Base-by-base conservation (phyloP, 2,113 vertebrate genomes). In the Hydrolagus affinis region DNA sequence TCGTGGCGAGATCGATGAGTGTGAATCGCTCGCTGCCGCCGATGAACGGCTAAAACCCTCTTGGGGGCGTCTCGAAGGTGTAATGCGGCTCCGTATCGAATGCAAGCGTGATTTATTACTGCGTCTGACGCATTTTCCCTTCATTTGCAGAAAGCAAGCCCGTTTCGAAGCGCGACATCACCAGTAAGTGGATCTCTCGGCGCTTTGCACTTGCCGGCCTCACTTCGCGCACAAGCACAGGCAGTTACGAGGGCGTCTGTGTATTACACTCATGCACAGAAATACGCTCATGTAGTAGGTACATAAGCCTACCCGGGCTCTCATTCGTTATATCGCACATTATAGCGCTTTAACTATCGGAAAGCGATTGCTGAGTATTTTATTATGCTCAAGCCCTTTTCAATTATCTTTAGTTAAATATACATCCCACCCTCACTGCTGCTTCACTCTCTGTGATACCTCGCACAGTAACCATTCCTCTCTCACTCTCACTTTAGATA, bases 81-180 rank as follows among this genome's bases (percentile, higher is more conserved):
- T 44, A 6, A 44, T 44, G 2, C 6, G 44, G 44, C 6, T 1
- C 44, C 6, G 6, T 44, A 44, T 1, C 44, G 6, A 44, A 44
- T 44, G 44, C 44, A 44, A 44, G 44, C 2, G 6, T 44, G 1
- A 44, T 44, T 1, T 44, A 44, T 44, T 44, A 44, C 6, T 44
- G 6, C 6, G 1, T 3, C 44, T 44, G 44, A 68, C 66, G 1
- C 3, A 32, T 75, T 28, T 68, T 64, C 32, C 15, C 14, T 83
- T 68, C 66, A 25, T 68, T 64, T 68, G 44, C 78, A 83, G 78
- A 83, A 32, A 83, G 14, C 19, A 28, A 28, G 30, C 78, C 19
- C 28, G 23, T 83, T 68, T 66, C 78, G 17, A 83, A 68, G 62
- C 78, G 78, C 32, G 78, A 68, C 64, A 60, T 83, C 78, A 83